Base-by-base conservation (phyloP, 2,113 vertebrate species). In the Numenius arquata region DNA sequence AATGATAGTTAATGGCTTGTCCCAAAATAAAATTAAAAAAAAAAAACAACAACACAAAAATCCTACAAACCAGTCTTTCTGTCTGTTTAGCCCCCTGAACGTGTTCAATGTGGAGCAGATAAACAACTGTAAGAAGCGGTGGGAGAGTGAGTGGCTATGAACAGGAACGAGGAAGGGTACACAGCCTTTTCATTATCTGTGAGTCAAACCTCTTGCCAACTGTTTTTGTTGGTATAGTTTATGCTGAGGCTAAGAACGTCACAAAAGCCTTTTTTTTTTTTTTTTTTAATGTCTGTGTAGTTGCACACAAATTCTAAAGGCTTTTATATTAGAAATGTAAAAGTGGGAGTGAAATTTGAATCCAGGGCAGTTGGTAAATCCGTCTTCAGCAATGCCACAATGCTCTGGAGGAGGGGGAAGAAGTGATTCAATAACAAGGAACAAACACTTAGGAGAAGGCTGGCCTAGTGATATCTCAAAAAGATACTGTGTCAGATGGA, bases 331-430 rank as follows among this genome's bases (percentile, higher is more conserved):
- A 48, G 65, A 94, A 84, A 81, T 78, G 45, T 50, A 26, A 77
- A 92, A 89, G n/a, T 50, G 41, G 11, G 41, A 84, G 50, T 81
- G 87, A 91, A 95, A 89, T 77, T 50, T 81, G 50, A 96, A 93
- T 78, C 84, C 70, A 63, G 11, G 61, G 55, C n/a, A 71, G 29
- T 15, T 26, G 59, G 70, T 77, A 89, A 91, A 81, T 78, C 41
- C 4, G 1, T 86, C 80, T 74, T 73, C 26, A 70, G 55, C 55
- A 88, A 80, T 47, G 26, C 22, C 56, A 53, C 59, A n/a, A 14
- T 32, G 23, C 45, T 81, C 77, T 55, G 87, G 41, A 95, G 65
- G 61, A 89, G 30, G 52, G 36, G 68, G 25, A 79, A 68, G 53
- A 66, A 59, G 53, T 53, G 55, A 47, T 71, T 90, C 38, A 50